Evolutionary conservation across 2,113 vertebrate genomes (phyloP).

Genomic region (Trichechus manatus): DNA sequence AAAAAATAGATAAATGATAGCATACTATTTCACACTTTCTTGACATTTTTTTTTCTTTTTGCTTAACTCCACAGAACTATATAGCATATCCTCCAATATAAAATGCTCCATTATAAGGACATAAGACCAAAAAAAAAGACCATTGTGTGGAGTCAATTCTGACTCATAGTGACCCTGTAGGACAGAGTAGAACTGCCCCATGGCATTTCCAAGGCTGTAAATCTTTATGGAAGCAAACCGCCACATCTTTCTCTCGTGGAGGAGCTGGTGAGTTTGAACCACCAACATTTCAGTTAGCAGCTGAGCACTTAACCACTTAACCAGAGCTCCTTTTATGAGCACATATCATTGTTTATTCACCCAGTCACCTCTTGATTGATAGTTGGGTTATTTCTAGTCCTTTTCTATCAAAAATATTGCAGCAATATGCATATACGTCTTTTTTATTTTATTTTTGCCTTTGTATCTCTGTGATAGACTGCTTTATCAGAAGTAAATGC

Average conservation of each 20-base stretch:
- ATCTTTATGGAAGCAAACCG: no score
- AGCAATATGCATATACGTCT: not conserved
- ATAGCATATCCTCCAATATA: not conserved
- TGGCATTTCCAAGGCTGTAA: no score
- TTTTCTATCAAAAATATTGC: conserved; percentile 10
- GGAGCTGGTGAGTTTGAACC: no score
- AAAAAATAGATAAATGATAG: not conserved
- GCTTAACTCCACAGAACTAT: not conserved
- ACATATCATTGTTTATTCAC: not conserved
- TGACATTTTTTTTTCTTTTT: not conserved
- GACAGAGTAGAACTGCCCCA: no score
- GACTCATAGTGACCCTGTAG: no score
- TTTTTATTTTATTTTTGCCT: not conserved
- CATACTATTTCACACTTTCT: not conserved
- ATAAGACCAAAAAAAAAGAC: no score
- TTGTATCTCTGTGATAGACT: not conserved
- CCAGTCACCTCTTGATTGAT: not conserved
- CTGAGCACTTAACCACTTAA: no score
- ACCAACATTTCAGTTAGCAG: no score
- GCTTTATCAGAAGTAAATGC: not conserved
- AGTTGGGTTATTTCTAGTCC: not conserved
- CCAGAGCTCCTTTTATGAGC: no score
- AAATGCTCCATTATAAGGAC: conserved; percentile 12
- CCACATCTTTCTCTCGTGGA: no score
- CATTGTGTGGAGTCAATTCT: no score